Base-by-base conservation (phyloP, 2,888 invertebrate genomes). In the Ypsolopha sequella region DNA sequence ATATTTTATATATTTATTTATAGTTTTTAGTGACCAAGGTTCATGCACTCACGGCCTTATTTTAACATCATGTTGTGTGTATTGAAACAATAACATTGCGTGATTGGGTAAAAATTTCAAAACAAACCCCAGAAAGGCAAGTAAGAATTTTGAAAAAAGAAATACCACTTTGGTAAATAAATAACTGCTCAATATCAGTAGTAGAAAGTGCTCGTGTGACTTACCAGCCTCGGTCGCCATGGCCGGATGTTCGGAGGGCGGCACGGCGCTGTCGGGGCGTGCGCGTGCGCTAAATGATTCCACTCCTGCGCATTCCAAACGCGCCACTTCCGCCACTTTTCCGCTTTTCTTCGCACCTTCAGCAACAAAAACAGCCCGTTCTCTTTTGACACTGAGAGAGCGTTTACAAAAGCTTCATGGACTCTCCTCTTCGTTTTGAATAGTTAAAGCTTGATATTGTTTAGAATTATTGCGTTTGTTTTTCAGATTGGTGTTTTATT, bases 221-320 rank as follows among this genome's bases (percentile, higher is more conserved):
- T 80, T 59, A 87, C 87, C 84, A 60, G 87, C 78, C 54, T 87
- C 87, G 76, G 85, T 82, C 70, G 87, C 85, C 87, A 87, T 87
- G 78, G 81, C 79, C 70, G 81, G 74, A 64, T 75, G 84, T 62
- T 81, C 82, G 55, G 84, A 80, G 73, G 87, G 86, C 80, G 87
- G 84, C 86, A 85, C 82, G 74, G 70, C 71, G 65, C 67, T 64
- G 70, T 76, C 80, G 69, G 78, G 74, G 73, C 81, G 57, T 54
- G 76, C 80, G 69, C 77, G 73, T 72, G 77, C 77, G 79, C 80
- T 79, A 75, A 64, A 76, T 72, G 76, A 60, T 62, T 82, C 82
- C 76, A 77, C 80, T 78, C 84, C 80, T 65, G 82, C 82, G 82
- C 85, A 84, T 82, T 78, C 84, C 78, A 80, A 64, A 66, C 80